Base-by-base conservation (phyloP, 2,888 invertebrate species). In the Neoitamus cyanurus region DNA sequence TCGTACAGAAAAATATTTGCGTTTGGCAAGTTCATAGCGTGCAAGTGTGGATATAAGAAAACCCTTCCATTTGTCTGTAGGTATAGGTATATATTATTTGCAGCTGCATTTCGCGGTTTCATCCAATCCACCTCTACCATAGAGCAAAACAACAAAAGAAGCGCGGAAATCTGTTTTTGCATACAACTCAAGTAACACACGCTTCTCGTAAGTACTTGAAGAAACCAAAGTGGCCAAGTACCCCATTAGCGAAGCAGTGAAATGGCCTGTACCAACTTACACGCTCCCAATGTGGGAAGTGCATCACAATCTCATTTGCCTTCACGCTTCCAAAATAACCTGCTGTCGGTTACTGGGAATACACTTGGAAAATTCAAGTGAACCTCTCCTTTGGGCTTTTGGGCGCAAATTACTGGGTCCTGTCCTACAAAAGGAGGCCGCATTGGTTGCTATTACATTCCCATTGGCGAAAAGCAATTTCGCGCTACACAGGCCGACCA, bases 391-490 rank as follows among this genome's bases (percentile, higher is more conserved):
- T 58, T 20, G 58, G 58, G 58, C 9, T 58, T 58, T 58, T 1
- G 58, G 25, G 58, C 9, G 58, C 58, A 58, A 58, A 58, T 58
- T 20, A 9, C 3, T 20, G 58, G 58, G 25, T 25, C 1, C 58
- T 25, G 20, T 58, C 58, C 58, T n/a, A 20, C 25, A 58, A 58
- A 58, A 58, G 58, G 58, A 58, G 58, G 58, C 20, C 58, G 25
- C 42, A 42, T 42, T 13, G 75, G 31, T 25, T 75, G 25, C 75
- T 46, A 75, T 75, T 42, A 75, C 42, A 37, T 20, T 75, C 37
- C 75, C 37, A 75, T 34, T 75, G 42, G 58, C 25, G 28, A 20
- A 75, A 75, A 42, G 75, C 75, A 75, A 75, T 75, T 75, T 75
- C 75, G 75, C 75, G 75, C 75, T 75, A 20, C 28, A 37, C 25